Evolutionary conservation across 1,140 invertebrate species (phyloP).

Genomic region (Platyscapa corneri): DNA sequence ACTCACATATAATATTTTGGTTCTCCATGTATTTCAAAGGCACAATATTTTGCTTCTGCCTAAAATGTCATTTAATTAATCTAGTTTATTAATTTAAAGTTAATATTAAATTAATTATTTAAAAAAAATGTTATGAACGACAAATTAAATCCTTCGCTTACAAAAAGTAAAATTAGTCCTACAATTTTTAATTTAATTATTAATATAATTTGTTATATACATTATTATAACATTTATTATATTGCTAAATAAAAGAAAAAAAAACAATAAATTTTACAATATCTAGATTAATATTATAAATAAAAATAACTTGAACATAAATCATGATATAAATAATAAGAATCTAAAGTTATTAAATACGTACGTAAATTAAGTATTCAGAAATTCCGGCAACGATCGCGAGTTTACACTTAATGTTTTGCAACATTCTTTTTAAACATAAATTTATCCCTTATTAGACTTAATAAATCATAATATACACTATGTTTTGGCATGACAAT

Average conservation of each 20-base stretch:
- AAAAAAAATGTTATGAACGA: too few relatives aligned
- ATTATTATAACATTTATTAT: too few relatives aligned
- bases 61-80: conserved; percentile 56
- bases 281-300: too few relatives aligned
- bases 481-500: conserved; percentile 67
- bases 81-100: too few relatives aligned
- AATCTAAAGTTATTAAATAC: conserved; percentile 53
- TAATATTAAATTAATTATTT: too few relatives aligned
- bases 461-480: conserved; percentile 57
- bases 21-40: conserved; percentile 71
- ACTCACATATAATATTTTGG: conserved; percentile 72
- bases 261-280: too few relatives aligned
- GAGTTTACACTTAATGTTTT: conserved; percentile 67
- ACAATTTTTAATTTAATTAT: too few relatives aligned
- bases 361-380: conserved; percentile 70
- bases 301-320: too few relatives aligned
- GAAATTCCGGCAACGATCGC: conserved; percentile 70
- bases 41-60: conserved; percentile 73
- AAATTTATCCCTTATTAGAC: conserved; percentile 48
- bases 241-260: too few relatives aligned
- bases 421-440: conserved; percentile 61
- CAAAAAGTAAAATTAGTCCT: too few relatives aligned
- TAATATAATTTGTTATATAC: too few relatives aligned
- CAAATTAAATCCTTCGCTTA: too few relatives aligned
- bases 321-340: background rate